phyloP scores from a whole-genome alignment of 23 tunicate genomes.

The Pegea sp. region DNA sequence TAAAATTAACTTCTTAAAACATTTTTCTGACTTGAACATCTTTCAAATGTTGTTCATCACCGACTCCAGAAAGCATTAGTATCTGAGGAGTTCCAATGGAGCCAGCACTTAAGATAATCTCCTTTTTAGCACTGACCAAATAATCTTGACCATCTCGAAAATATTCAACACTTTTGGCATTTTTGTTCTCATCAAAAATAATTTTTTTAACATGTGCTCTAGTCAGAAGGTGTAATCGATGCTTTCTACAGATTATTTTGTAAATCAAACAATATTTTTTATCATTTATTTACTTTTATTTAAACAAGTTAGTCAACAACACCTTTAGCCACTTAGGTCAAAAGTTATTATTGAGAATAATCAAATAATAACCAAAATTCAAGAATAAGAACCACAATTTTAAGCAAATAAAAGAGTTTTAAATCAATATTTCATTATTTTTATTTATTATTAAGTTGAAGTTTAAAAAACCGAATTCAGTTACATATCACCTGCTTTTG shows the following conservation, averaged over 20 bases:
- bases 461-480: no score
- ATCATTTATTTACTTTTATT: no score
- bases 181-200: conserved; percentile 4
- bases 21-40: conserved; percentile 31
- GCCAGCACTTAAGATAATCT: conserved; percentile 53
- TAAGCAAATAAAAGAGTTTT: no score
- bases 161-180: conserved; percentile 23
- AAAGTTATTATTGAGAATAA: no score
- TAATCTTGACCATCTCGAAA: conserved; percentile 17
- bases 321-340: no score
- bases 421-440: no score
- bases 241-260: neutral
- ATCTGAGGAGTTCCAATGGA: conserved; percentile 59
- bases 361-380: no score
- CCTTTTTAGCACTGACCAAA: conserved; percentile 26
- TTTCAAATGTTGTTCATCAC: conserved; percentile 35
- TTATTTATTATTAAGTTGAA: no score
- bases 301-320: no score
- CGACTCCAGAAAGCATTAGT: conserved; percentile 72
- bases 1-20: no score
- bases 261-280: neutral
- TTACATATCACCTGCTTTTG: conserved; percentile 1
- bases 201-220: conserved; percentile 32
- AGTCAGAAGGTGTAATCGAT: conserved; percentile 15
- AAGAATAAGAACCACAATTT: no score